Evolutionary conservation across 2,888 invertebrate species (phyloP).

Genomic region (Caenorhabditis sp.): DNA sequence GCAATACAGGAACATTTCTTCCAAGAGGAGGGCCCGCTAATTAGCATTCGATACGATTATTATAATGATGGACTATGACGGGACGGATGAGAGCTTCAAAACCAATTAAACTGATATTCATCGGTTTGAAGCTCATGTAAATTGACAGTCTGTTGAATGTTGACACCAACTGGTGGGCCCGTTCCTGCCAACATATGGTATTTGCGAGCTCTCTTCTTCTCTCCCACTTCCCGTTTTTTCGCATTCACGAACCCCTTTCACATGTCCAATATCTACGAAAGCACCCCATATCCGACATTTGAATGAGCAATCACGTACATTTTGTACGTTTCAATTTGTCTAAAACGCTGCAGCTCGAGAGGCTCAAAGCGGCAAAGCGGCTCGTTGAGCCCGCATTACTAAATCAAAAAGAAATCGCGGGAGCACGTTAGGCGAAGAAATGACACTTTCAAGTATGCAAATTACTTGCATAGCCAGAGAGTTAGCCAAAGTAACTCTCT

Average conservation of each 20-base stretch:
- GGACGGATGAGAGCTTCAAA: background rate
- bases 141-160: slow-evolving; percentile 57
- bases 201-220: background rate
- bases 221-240: slow-evolving; percentile 24
- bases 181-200: slow-evolving; percentile 45
- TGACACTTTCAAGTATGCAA: slow-evolving; percentile 58
- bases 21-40: slow-evolving; percentile 20
- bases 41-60: slow-evolving; percentile 52
- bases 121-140: slow-evolving; percentile 40
- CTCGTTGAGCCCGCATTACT: slow-evolving; percentile 40
- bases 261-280: slow-evolving; percentile 56
- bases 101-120: slow-evolving; percentile 62
- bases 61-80: slow-evolving; percentile 48
- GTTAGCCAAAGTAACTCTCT: slow-evolving; percentile 24
- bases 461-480: slow-evolving; percentile 35
- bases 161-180: slow-evolving; percentile 43
- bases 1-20: slow-evolving; percentile 20
- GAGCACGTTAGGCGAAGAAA: slow-evolving; percentile 40
- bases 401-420: slow-evolving; percentile 57
- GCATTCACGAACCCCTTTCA: slow-evolving; percentile 20
- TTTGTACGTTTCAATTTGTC: slow-evolving; percentile 62
- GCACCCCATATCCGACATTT: slow-evolving; percentile 54
- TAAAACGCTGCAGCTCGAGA: slow-evolving; percentile 53
- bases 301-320: slow-evolving; percentile 64
- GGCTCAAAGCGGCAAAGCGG: slow-evolving; percentile 10